Evolutionary conservation across 1,140 invertebrate genomes (phyloP).

Genomic region (Cotesia chilonis): DNA sequence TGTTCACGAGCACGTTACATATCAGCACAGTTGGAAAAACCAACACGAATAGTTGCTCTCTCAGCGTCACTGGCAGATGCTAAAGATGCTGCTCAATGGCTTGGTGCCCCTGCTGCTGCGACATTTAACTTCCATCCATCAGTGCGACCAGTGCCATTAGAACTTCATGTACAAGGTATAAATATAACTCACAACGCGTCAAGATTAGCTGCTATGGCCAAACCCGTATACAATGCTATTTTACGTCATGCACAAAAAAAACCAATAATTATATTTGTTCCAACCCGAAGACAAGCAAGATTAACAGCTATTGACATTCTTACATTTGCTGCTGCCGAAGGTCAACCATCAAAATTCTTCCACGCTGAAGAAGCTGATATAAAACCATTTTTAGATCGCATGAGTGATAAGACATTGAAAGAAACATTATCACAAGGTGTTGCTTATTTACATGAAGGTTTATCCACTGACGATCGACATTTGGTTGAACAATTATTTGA

Average conservation of each 20-base stretch:
- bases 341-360: conserved; percentile 85
- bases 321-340: conserved; percentile 91
- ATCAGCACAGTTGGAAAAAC: conserved; percentile 92
- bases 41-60: conserved; percentile 94
- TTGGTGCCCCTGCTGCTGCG: conserved; percentile 90
- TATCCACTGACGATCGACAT: conserved; percentile 82
- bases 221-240: conserved; percentile 97
- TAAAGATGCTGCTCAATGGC: conserved; percentile 94
- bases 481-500: conserved; percentile 94
- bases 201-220: conserved; percentile 94
- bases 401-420: conserved; percentile 87
- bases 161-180: conserved; percentile 94
- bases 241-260: conserved; percentile 85
- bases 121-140: conserved; percentile 99
- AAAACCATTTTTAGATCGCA: conserved; percentile 84
- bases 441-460: conserved; percentile 96
- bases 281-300: conserved; percentile 90
- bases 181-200: conserved; percentile 98
- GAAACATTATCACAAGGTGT: conserved; percentile 93
- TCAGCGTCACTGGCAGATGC: conserved; percentile 95
- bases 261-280: conserved; percentile 96
- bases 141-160: conserved; percentile 92
- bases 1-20: conserved; percentile 98
- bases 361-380: conserved; percentile 88
- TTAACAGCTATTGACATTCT: conserved; percentile 95